Base-by-base conservation (phyloP, 2,888 invertebrate species). In the Thereva nobilitata region DNA sequence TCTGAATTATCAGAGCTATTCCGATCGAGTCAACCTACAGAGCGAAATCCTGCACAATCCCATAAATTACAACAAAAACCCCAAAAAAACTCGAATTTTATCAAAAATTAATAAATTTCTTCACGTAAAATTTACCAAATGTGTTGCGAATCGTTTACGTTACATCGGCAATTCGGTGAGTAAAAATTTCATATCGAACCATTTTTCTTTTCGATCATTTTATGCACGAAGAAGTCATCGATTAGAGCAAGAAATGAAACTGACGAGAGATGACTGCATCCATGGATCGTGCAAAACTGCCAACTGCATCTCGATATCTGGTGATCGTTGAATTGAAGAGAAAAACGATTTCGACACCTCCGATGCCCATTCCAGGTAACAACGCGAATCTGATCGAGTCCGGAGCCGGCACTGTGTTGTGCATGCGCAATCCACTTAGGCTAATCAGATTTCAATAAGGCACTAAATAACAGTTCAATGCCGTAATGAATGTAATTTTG, bases 401-500 rank as follows among this genome's bases (percentile, higher is more conserved):
- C 35, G 38, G 35, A 12, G 57, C 40, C 55, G 23, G 38, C 63
- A 41, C 59, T 49, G 47, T 49, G 45, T 49, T 49, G 55, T 54
- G 47, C 44, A 67, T 59, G 56, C 47, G 69, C 68, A 63, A 64
- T 65, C 64, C 70, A 71, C 72, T 72, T 72, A 73, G 72, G 71
- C 73, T 74, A 76, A 76, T 77, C 75, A 74, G 75, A 76, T 75
- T 74, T 74, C 77, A 75, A 77, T 77, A 75, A 78, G 73, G 74
- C 73, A 75, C 76, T 75, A 76, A 78, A 77, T 77, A 75, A 76
- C 74, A 73, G 75, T 75, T 76, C 76, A 78, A 75, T 74, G 74
- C 71, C 68, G 67, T 75, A 77, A 78, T 78, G 74, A 76, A 76
- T 75, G 78, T 76, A 78, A 78, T 78, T 78, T 76, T 72, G 72